Conservation (phyloP, 2,113 vertebrate species). For the Poeciliopsis retropinna region DNA sequence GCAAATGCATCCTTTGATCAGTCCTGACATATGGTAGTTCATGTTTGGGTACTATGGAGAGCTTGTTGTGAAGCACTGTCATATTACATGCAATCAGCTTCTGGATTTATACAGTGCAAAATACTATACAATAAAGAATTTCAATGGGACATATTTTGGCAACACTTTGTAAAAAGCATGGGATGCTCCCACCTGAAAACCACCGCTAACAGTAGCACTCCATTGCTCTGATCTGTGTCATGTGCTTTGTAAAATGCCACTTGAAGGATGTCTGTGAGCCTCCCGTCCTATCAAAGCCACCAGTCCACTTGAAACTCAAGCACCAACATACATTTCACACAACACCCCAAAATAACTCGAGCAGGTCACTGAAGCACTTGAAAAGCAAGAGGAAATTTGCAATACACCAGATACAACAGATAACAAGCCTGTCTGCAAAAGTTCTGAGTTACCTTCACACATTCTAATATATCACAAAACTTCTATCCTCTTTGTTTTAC, state of each 20-base stretch:
- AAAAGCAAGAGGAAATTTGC: constrained; percentile 27
- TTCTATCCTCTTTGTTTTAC: background rate
- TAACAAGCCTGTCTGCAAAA: background rate
- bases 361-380: constrained; percentile 29
- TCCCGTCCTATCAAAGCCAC: constrained; percentile 65
- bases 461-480: background rate
- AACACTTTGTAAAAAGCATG: constrained; percentile 43
- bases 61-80: background rate
- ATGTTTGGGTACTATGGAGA: constrained; percentile 5
- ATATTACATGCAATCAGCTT: background rate
- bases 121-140: background rate
- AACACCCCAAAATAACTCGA: constrained; percentile 63
- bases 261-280: constrained; percentile 63
- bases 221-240: constrained; percentile 35
- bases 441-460: background rate
- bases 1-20: constrained; percentile 18
- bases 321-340: constrained; percentile 66
- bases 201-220: constrained; percentile 23
- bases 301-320: constrained; percentile 71
- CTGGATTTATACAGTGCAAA: background rate
- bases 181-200: constrained; percentile 36
- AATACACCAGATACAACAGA: constrained; percentile 19
- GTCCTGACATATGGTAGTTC: constrained; percentile 1
- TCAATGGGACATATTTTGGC: constrained; percentile 11
- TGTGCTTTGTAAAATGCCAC: constrained; percentile 67